phyloP scores from a whole-genome alignment of 1,140 invertebrate species.

The Stenopsyche tienmushanensis region DNA sequence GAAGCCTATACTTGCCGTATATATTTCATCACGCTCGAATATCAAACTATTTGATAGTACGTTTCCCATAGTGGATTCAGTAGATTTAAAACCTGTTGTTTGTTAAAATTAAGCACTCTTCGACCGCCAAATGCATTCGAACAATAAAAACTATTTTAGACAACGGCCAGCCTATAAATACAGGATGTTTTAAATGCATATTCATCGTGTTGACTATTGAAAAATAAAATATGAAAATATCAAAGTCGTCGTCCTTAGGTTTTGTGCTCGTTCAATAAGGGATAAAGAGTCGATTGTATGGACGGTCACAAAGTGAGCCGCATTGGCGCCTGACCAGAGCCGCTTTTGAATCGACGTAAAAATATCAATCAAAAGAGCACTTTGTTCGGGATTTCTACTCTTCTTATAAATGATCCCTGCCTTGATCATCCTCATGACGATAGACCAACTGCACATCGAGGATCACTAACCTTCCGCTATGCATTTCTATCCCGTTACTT shows the following conservation, averaged over 20 bases:
- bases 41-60: neutral
- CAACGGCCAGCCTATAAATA: too few species aligned
- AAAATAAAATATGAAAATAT: too few species aligned
- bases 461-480: too few species aligned
- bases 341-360: conserved; percentile 14
- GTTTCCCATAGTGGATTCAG: neutral
- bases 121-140: neutral
- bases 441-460: neutral
- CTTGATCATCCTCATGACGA: neutral
- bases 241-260: too few species aligned
- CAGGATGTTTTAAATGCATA: too few species aligned
- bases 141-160: too few species aligned
- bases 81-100: neutral
- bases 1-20: neutral
- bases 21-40: neutral
- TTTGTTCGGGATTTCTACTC: neutral
- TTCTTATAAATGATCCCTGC: neutral
- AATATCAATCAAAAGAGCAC: conserved; percentile 20
- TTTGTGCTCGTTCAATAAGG: too few species aligned
- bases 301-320: conserved; percentile 10
- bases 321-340: conserved; percentile 15
- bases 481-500: too few species aligned
- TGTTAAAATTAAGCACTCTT: too few species aligned
- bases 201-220: too few species aligned
- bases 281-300: conserved; percentile 2